These are phyloP conservation scores for human DNA, from an alignment of 2,113 vertebrate genomes.

Conservation along the genomic window GRCh38 chr21:26108001-26108500, in stretches of 20 bases:
- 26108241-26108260: background rate
- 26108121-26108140: fast-evolving
- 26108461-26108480: fast-evolving
- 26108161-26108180: background rate
- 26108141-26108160: background rate
- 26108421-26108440: background rate
- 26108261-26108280: background rate
- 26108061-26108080: background rate
- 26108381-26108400: background rate
- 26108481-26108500: background rate
- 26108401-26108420: background rate
- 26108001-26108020: background rate
- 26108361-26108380: background rate
- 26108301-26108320: background rate
- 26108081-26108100: background rate
- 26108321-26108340: background rate
- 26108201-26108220: background rate
- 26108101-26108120: background rate
- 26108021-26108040: background rate
- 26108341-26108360: no score
- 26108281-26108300: background rate
- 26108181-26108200: background rate
- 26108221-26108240: background rate
- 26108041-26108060: background rate
- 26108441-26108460: background rate